phyloP scores from a whole-genome alignment of 2,113 vertebrate species.

The Heterocephalus glaber region DNA sequence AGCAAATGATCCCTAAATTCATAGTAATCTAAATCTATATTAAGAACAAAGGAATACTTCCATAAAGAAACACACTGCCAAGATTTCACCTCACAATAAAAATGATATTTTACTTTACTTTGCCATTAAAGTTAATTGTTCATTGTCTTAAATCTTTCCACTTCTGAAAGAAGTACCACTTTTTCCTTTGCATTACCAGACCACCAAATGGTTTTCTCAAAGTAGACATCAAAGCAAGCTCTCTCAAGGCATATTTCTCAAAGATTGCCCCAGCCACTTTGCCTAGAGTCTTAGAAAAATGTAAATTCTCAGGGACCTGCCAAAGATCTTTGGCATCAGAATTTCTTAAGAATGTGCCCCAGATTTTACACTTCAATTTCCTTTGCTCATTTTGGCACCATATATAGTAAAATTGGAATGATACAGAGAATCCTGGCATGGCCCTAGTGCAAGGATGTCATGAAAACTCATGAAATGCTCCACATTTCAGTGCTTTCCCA shows the following conservation, averaged over 20 bases:
- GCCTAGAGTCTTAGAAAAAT: neutral
- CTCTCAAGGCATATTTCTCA: neutral
- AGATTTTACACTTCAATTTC: slow-evolving; percentile 19
- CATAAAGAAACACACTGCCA: slow-evolving; percentile 22
- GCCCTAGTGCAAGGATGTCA: neutral
- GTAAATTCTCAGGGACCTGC: neutral
- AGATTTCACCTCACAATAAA: neutral
- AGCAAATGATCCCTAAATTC: neutral
- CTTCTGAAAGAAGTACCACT: neutral
- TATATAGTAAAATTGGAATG: neutral
- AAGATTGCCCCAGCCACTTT: neutral
- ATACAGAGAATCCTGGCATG: neutral
- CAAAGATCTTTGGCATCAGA: neutral
- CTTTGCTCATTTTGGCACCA: neutral
- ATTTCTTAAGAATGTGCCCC: neutral
- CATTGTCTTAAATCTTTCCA: slow-evolving; percentile 14
- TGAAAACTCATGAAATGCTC: neutral
- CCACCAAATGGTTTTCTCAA: neutral
- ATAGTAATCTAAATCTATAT: neutral
- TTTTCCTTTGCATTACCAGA: slow-evolving; percentile 16
- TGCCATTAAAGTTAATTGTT: neutral
- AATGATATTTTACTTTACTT: neutral
- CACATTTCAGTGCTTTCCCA: neutral
- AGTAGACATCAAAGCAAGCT: neutral
- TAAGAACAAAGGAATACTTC: slow-evolving; percentile 41